Evolutionary conservation across 2,113 vertebrate species (phyloP).

Genomic region (Ariopsis seemanni): DNA sequence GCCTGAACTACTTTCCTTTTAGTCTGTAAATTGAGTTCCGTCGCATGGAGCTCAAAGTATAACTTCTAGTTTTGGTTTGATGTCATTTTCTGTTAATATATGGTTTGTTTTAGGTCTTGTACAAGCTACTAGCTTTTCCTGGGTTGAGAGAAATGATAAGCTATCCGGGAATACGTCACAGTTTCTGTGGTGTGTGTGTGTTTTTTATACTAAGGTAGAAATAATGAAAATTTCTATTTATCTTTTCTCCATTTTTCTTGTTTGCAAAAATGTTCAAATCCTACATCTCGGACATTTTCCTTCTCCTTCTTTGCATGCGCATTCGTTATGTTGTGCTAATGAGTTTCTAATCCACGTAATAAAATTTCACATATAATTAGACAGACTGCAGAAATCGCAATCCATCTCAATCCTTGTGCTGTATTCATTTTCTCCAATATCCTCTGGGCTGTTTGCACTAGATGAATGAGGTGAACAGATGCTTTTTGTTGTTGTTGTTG

Average conservation of each 20-base stretch:
- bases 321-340: not conserved
- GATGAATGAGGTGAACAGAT: not conserved
- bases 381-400: not conserved
- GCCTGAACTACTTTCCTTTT: conserved; percentile 32
- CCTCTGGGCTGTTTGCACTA: not conserved
- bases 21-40: conserved; percentile 8
- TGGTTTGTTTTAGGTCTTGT: not conserved
- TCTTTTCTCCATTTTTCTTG: not conserved
- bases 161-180: not conserved
- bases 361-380: not conserved
- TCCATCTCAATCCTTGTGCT: not conserved
- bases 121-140: not conserved
- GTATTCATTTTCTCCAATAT: not conserved
- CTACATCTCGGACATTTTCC: not conserved
- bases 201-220: too few species aligned
- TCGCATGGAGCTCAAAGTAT: not conserved
- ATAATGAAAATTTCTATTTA: not conserved
- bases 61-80: too few species aligned
- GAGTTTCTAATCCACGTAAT: not conserved
- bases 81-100: not conserved
- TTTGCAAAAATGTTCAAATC: not conserved
- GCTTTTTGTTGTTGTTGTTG: conserved; percentile 24
- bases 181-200: not conserved
- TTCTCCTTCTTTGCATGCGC: not conserved
- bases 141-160: not conserved